Evolutionary conservation across 2,113 vertebrate species (phyloP).

Genomic region (Campylomormyrus numenius): DNA sequence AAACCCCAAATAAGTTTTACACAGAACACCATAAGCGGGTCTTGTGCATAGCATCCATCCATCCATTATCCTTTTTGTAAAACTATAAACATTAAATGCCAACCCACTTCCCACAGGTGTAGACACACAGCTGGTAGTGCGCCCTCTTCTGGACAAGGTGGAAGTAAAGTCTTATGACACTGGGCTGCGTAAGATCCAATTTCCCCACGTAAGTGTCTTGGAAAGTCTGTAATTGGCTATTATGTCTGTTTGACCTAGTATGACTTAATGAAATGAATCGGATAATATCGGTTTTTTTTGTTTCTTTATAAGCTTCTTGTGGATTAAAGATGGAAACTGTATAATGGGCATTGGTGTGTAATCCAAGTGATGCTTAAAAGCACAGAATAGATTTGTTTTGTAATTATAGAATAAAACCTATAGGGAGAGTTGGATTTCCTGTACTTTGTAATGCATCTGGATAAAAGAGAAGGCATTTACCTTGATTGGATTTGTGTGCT

Average conservation of each 20-base stretch:
- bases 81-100: neutral
- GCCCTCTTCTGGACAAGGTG: constrained; percentile 81
- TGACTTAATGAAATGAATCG: neutral
- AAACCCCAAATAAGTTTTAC: neutral
- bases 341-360: neutral
- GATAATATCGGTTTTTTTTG: neutral
- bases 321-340: neutral
- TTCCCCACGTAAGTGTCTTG: constrained; percentile 77
- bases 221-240: neutral
- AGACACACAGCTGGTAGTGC: constrained; percentile 82
- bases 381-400: neutral
- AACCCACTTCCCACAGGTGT: constrained; percentile 59
- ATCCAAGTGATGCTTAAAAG: neutral
- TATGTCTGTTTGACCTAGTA: neutral
- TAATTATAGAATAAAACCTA: neutral
- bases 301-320: neutral
- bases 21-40: neutral
- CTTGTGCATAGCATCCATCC: neutral
- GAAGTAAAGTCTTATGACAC: constrained; percentile 70
- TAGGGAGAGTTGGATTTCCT: neutral
- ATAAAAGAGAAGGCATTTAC: neutral
- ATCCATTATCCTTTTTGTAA: neutral
- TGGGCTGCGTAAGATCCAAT: constrained; percentile 68
- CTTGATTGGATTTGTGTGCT: neutral
- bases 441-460: neutral